Base-by-base conservation (phyloP, 2,888 invertebrate species). In the Heliconius sara region DNA sequence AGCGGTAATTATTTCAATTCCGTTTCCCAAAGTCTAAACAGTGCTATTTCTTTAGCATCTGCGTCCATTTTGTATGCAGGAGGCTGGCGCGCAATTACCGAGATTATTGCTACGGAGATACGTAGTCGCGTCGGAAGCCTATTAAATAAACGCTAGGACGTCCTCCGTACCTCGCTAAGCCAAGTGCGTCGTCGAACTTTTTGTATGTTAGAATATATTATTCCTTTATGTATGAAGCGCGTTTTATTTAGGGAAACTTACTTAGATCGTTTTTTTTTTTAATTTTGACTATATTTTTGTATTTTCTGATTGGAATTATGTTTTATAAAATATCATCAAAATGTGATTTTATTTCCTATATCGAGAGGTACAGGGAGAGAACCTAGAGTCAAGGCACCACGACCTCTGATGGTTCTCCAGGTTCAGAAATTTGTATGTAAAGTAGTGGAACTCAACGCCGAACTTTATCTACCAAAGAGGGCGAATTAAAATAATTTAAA, bases 71-170 rank as follows among this genome's bases (percentile, higher is more conserved):
- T 89, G 91, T 89, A 93, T 93, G 92, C 92, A 91, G 87, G 86
- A 88, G 89, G 87, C 86, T 83, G 86, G 84, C 84, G 85, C 85
- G 90, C 90, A 91, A 94, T 93, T 91, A 93, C 90, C 85, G 87
- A 89, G 91, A 93, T 93, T 78, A 78, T 78, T 78, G 78, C 78
- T 91, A 92, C 89, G 85, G 87, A 89, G 91, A 93, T 93, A 89
- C 90, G 87, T 86, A 74, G 85, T 85, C 85, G 87, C 88, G 91
- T 89, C 89, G 89, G 87, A 87, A 88, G 87, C 87, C 90, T 90
- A 92, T 94, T 93, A 92, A 91, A 93, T 88, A 88, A 89, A 88
- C 92, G 90, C 92, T 93, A 91, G 87, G 86, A 88, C 85, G 85
- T 88, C 90, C 89, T 91, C 87, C 88, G 87, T 87, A 90, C 90